These are phyloP conservation scores for Drosophila acutilabella DNA, from an alignment of 2,888 invertebrate genomes.

Conservation along the genomic window DNA sequence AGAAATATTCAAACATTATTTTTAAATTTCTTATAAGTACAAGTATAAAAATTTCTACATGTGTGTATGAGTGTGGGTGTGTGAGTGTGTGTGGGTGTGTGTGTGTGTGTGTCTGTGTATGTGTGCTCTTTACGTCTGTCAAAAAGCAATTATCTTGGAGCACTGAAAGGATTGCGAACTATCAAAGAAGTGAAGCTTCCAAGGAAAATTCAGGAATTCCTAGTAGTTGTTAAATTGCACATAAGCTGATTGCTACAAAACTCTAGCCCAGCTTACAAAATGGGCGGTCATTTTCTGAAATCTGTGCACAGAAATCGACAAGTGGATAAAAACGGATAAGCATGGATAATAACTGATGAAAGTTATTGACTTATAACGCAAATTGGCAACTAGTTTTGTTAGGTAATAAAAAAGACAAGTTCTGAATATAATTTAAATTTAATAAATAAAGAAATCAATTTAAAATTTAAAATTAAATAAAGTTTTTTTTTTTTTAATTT, in stretches of 20 bases:
- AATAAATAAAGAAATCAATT: no score
- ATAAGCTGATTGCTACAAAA: not conserved
- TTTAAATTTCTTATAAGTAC: constrained; percentile 65
- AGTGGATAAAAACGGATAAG: not conserved
- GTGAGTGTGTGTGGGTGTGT: no score
- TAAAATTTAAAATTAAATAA: no score
- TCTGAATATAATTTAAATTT: no score
- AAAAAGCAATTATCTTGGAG: constrained; percentile 7
- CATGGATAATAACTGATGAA: not conserved
- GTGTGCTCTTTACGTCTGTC: constrained; percentile 1
- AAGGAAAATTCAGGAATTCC: not conserved
- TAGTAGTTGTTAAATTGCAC: not conserved
- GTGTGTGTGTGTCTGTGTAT: no score
- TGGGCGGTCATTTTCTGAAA: not conserved
- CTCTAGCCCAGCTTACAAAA: not conserved
- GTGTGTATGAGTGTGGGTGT: not conserved
- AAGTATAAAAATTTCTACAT: constrained; percentile 36
- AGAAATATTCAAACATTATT: constrained; percentile 75
- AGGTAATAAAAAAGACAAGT: no score
- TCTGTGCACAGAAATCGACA: not conserved
- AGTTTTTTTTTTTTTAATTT: no score
- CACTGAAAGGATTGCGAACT: not conserved
- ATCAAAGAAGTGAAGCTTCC: not conserved
- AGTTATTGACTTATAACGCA: not conserved
- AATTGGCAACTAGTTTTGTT: no score